Base-by-base conservation (phyloP, 2,888 invertebrate genomes). In the Silvanus unidentatus region DNA sequence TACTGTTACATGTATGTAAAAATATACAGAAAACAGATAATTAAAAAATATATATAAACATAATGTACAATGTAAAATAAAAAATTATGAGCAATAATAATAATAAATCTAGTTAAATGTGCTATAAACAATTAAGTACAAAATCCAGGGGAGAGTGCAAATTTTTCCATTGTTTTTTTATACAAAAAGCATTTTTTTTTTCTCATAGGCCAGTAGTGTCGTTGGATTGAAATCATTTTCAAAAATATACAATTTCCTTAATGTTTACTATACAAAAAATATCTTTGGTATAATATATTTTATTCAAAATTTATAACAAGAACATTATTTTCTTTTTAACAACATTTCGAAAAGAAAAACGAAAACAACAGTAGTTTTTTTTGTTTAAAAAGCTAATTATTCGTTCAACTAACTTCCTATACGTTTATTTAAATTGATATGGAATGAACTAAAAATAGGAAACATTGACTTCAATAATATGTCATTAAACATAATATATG, bases 191-290 rank as follows among this genome's bases (percentile, higher is more conserved):
- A 45, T 43, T 45, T 36, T 47, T 42, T 48, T 45, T 48, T n/a
- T n/a, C n/a, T n/a, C n/a, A 36, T 53, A 53, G 52, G 49, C 50
- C 54, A 52, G 51, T 44, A 48, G 46, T 53, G 58, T 60, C 63
- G 60, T 58, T 59, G 60, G 49, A 56, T 59, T 52, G 58, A 56
- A 55, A 53, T 50, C 36, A 54, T 53, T 49, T 60, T 55, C 59
- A 64, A 58, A 65, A 68, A 66, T 68, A 67, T 68, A 68, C 64
- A 65, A 58, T 64, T 59, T 59, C 54, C 52, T 64, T 54, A 52
- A 44, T 49, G 58, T 62, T 62, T 55, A 66, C 63, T 68, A 66
- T 65, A 68, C 67, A 68, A 68, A 68, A 68, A 67, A 69, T 68
- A 67, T 70, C 69, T 69, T 70, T 70, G 70, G 70, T 70, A 70